phyloP scores from a whole-genome alignment of 2,888 invertebrate species.

The Lepetodrilus schrolli region DNA sequence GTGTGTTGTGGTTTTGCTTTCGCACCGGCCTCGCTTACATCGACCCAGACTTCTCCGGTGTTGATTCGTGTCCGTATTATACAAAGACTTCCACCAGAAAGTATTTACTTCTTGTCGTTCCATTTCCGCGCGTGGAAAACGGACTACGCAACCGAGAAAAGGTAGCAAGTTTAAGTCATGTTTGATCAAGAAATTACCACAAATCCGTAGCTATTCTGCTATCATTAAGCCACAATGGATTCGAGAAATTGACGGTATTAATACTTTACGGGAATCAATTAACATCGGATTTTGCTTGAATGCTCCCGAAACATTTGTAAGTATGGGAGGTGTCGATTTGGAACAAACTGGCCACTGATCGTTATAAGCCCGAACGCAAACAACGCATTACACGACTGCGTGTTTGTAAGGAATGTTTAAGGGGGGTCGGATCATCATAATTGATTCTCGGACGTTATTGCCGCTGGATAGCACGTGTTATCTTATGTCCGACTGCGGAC shows the following conservation, averaged over 20 bases:
- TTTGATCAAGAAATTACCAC: neutral
- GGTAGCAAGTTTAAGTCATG: neutral
- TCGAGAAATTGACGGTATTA: neutral
- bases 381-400: neutral
- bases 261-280: neutral
- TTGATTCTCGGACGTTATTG: neutral
- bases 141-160: neutral
- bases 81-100: neutral
- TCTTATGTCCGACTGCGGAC: conserved; percentile 23
- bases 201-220: neutral
- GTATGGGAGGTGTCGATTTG: conserved; percentile 1
- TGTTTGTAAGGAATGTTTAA: conserved; percentile 5
- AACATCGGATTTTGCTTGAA: neutral
- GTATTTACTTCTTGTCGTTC: too few species aligned
- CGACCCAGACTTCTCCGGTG: neutral
- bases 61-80: neutral
- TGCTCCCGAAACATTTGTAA: neutral
- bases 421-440: neutral
- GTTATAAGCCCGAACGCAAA: neutral
- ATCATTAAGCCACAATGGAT: conserved; percentile 13
- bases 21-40: neutral
- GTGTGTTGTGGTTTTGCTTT: too few species aligned
- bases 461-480: neutral
- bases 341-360: conserved; percentile 8
- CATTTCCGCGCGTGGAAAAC: neutral